Conservation (phyloP, 2,888 invertebrate species). For the Atherix ibis region DNA sequence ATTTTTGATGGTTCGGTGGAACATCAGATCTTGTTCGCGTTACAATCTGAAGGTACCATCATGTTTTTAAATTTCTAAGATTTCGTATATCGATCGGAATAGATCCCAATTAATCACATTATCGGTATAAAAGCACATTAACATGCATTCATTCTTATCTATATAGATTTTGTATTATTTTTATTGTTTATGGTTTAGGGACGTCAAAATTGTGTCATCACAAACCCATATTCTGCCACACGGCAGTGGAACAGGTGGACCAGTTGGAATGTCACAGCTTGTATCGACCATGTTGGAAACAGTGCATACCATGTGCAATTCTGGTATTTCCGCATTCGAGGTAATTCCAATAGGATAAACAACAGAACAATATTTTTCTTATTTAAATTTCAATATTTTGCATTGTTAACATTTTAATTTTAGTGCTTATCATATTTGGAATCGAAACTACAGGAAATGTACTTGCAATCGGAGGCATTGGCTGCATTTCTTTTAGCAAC, state of each 20-base stretch:
- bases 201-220: conserved; percentile 37
- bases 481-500: conserved; percentile 60
- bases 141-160: too few species aligned
- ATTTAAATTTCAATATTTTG: conserved; percentile 28
- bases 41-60: too few species aligned
- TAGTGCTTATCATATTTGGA: conserved; percentile 66
- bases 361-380: background rate
- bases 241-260: conserved; percentile 32
- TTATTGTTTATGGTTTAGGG: conserved; percentile 26
- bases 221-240: conserved; percentile 36
- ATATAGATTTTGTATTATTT: conserved; percentile 3
- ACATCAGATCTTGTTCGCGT: too few species aligned
- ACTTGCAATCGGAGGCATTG: conserved; percentile 65
- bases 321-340: conserved; percentile 61
- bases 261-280: conserved; percentile 62
- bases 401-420: too few species aligned
- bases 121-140: too few species aligned
- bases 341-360: conserved; percentile 33
- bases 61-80: too few species aligned
- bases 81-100: too few species aligned
- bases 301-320: conserved; percentile 56
- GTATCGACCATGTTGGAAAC: conserved; percentile 75
- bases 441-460: conserved; percentile 69
- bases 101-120: too few species aligned
- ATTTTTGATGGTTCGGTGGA: too few species aligned